Conservation (phyloP, 2,113 vertebrate species). For the Entelurus aequoreus region DNA sequence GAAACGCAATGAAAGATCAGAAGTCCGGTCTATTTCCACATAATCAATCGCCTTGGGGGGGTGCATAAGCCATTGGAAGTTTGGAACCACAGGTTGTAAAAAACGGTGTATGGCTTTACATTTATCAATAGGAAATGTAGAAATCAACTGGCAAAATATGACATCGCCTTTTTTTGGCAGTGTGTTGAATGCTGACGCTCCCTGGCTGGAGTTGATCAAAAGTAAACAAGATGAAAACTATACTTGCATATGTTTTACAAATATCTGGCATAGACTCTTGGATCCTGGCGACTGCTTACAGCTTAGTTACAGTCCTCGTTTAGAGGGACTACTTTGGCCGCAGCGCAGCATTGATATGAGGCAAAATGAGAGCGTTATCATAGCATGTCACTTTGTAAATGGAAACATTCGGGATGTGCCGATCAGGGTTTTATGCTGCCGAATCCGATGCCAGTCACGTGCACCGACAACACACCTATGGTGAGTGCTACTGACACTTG, state of each 20-base stretch:
- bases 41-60: constrained; percentile 19
- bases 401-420: no score
- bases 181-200: background rate
- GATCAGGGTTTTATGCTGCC: no score
- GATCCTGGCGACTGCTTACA: background rate
- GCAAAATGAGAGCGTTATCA: no score
- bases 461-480: no score
- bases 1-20: constrained; percentile 1
- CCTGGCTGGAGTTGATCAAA: background rate
- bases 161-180: background rate
- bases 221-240: background rate
- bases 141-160: background rate
- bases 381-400: no score
- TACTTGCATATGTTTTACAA: background rate
- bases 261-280: background rate
- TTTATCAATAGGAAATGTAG: no score
- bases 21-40: constrained; percentile 25
- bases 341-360: no score
- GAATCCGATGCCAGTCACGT: no score
- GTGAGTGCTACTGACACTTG: no score
- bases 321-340: no score
- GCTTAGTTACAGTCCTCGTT: no score
- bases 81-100: background rate
- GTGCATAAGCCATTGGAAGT: constrained; percentile 30
- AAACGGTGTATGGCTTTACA: background rate